Base-by-base conservation (phyloP, 2,113 vertebrate species). In the Brachypteracias leptosomus region DNA sequence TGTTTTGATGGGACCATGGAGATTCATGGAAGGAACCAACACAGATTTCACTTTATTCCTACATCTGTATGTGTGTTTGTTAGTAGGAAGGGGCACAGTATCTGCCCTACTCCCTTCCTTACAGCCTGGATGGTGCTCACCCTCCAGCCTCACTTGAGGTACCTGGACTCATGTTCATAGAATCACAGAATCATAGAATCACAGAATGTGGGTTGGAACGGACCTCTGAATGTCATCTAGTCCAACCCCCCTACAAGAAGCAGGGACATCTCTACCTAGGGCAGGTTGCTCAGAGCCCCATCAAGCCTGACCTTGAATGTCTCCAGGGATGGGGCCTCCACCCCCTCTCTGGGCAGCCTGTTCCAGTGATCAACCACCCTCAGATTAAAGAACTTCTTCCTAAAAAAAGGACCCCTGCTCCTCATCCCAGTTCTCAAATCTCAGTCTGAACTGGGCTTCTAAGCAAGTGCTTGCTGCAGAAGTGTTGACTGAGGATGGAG, bases 101-200 rank as follows among this genome's bases (percentile, higher is more conserved):
- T 8, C 35, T 92, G 29, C 38, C 44, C 62, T 46, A 9, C 16
- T 74, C 17, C 31, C 28, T 40, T 46, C 84, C 36, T 67, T 36
- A 21, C 36, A 85, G 35, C 20, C 29, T 0, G 0, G 25, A 28
- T 1, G 10, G 35, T 2, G 7, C 66, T 70, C 55, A 33, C 12
- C 0, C 0, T 58, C 11, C 21, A 16, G 9, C 19, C 42, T 66
- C 17, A 31, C 46, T 31, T 6, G 0, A 9, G 4, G 16, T 11
- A 38, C 35, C 71, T 46, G 29, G n/a, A n/a, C n/a, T n/a, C n/a
- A n/a, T n/a, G n/a, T n/a, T n/a, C n/a, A n/a, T n/a, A n/a, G n/a
- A n/a, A n/a, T n/a, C n/a, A n/a, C n/a, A n/a, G n/a, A n/a, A n/a
- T n/a, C n/a, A n/a, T n/a, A n/a, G n/a, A n/a, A n/a, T n/a, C n/a